Evolutionary conservation across 1,140 invertebrate genomes (phyloP).

Genomic region (Psix sp.): DNA sequence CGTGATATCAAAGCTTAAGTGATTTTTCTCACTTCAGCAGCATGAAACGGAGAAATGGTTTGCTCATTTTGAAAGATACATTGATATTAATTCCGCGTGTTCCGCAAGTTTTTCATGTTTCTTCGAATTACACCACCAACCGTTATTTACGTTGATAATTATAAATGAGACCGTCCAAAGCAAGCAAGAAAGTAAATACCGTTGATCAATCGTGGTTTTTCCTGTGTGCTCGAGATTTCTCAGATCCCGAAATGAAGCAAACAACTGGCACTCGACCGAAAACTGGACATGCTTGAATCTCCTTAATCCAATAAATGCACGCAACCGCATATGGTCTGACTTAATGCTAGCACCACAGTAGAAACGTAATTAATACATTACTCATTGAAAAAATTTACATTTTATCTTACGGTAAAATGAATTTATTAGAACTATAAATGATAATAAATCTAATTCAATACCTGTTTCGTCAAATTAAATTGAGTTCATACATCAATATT

Average conservation of each 20-base stretch:
- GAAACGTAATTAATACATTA: neutral
- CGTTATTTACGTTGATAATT: slow-evolving; percentile 14
- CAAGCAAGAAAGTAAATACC: no score
- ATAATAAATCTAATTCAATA: no score
- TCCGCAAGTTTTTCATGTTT: slow-evolving; percentile 2
- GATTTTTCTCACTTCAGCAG: slow-evolving; percentile 51
- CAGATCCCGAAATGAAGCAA: slow-evolving; percentile 13
- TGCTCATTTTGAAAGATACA: slow-evolving; percentile 24
- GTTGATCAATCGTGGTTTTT: neutral
- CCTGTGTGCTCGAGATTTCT: slow-evolving; percentile 6
- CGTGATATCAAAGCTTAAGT: slow-evolving; percentile 41
- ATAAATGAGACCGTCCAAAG: no score
- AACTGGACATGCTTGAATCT: slow-evolving; percentile 29
- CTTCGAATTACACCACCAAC: slow-evolving; percentile 7
- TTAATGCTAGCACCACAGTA: no score
- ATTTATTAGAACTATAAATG: neutral
- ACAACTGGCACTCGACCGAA: slow-evolving; percentile 33
- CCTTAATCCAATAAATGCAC: slow-evolving; percentile 38
- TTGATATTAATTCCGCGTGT: slow-evolving; percentile 31
- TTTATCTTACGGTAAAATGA: neutral
- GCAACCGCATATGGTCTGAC: slow-evolving; percentile 27
- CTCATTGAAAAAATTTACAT: neutral
- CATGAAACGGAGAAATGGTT: slow-evolving; percentile 43
- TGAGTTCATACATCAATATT: neutral
- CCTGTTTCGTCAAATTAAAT: no score